These are phyloP conservation scores for Alethe diademata DNA, from an alignment of 2,113 vertebrate species.

Conservation along the genomic window DNA sequence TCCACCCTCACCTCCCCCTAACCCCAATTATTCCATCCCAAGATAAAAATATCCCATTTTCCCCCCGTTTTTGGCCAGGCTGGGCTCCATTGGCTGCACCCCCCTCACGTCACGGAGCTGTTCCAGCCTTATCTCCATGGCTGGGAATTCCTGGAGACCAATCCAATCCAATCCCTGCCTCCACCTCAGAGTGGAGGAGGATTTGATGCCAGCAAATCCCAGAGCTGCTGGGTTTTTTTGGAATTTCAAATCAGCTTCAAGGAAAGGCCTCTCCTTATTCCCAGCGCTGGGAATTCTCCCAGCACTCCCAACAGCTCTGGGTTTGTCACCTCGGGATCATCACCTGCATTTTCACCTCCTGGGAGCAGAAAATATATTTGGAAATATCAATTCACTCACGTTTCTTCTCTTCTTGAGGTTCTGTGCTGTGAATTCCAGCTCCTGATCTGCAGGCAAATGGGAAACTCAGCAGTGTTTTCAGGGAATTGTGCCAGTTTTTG, in stretches of 20 bases:
- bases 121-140: constrained; percentile 37
- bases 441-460: neutral
- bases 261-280: neutral
- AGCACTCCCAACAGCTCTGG: neutral
- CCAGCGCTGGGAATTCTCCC: neutral
- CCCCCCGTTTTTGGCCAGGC: neutral
- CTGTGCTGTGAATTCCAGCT: neutral
- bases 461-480: neutral
- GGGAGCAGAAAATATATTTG: neutral
- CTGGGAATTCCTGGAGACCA: constrained; percentile 30
- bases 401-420: neutral
- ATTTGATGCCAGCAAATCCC: neutral
- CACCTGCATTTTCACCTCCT: neutral
- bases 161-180: neutral
- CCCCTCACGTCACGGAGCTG: neutral
- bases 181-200: neutral
- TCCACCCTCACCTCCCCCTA: neutral
- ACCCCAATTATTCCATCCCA: neutral
- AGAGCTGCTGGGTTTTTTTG: neutral
- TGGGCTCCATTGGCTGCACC: neutral
- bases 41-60: neutral
- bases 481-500: neutral
- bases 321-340: neutral
- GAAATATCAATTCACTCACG: neutral
- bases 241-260: neutral